Conservation (phyloP, 2,113 vertebrate species). For the Perca fluviatilis region DNA sequence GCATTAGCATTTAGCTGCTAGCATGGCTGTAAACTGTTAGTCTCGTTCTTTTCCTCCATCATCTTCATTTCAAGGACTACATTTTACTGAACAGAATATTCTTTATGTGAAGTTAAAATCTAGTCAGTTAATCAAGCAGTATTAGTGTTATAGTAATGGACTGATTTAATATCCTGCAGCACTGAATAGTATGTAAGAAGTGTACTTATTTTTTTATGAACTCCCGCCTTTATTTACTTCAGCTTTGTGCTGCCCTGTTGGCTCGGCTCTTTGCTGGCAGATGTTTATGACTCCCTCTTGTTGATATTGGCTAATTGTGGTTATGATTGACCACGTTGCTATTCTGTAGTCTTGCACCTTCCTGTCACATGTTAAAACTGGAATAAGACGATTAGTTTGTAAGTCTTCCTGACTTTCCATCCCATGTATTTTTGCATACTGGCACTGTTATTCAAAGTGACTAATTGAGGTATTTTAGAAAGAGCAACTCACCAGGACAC, state of each 20-base stretch:
- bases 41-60: background rate
- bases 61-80: background rate
- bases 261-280: background rate
- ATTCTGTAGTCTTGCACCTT: conserved; percentile 1
- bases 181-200: background rate
- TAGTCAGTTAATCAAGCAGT: background rate
- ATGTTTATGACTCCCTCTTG: background rate
- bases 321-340: conserved; percentile 3
- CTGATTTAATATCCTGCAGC: background rate
- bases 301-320: conserved; percentile 5
- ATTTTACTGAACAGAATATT: background rate
- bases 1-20: background rate
- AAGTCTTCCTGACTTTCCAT: background rate
- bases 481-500: background rate
- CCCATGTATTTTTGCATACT: background rate
- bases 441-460: background rate
- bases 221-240: background rate
- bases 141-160: background rate
- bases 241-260: background rate
- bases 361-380: background rate
- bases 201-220: background rate
- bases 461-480: background rate
- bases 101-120: background rate
- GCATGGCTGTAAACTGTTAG: background rate
- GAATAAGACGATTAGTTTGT: background rate